Evolutionary conservation across 37 sponge, comb jelly and placozoan genomes (phyloP), one percentile per base, ranked within the genome.

Genomic region (Aplysina aerophoba): DNA sequence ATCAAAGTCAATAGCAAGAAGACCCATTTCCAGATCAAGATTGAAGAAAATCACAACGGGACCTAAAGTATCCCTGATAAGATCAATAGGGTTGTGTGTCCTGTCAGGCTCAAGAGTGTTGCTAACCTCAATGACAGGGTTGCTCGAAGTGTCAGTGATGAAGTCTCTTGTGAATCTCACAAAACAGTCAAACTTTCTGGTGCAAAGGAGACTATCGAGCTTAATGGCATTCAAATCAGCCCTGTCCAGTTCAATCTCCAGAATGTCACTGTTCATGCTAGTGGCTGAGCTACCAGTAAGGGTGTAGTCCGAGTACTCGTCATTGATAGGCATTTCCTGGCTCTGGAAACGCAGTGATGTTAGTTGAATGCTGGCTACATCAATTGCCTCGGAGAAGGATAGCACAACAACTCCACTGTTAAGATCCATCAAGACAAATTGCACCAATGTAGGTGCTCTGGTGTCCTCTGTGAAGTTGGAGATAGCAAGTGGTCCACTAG

Each of bases 211-310:
- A 14, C 38, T 58, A 13, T 91, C 85, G 20, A 28, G 82, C 80
- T 95, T 95, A 50, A 95, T 80, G 41, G 82, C 83, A 81, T 95
- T 90, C 22, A 95, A 83, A 72, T 95, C 95, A 65, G 83, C 25
- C 37, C 55, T 59, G 59, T 84, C 31, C 15, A 96, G 65, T 28
- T 28, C 55, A 33, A 96, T 88, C 35, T 86, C 84, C 39, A 93
- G 79, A 17, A 90, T 54, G 40, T 91, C 88, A 72, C 94, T 88
- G 54, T 82, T 90, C 17, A 88, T 92, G 90, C 85, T 83, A 12
- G 85, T 17, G 20, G 90, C 87, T 33, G 56, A 73, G 54, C 95
- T 87, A 82, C 87, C 93, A 61, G 74, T 82, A 12, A 95, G 83
- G 39, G 83, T 81, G 16, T 87, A 81, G 59, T 72, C 85, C 12